phyloP scores from a whole-genome alignment of 2,113 vertebrate species.

The Laticauda laticaudata region DNA sequence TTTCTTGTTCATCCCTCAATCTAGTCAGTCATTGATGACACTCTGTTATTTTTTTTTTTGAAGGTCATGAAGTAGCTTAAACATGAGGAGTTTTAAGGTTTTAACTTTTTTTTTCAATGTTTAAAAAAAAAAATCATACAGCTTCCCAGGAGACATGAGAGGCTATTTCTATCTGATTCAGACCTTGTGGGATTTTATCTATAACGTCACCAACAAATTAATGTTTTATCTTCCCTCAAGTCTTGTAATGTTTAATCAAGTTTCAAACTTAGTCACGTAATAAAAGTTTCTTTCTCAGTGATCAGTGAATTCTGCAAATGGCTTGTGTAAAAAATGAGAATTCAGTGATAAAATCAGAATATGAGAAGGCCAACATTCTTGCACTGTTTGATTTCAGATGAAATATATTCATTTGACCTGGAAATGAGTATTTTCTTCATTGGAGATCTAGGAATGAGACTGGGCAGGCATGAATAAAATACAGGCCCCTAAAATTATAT shows the following conservation, averaged over 20 bases:
- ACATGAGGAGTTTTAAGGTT: not conserved
- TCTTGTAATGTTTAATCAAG: not conserved
- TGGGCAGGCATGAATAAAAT: not conserved
- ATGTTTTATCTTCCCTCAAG: not conserved
- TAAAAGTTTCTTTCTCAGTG: not conserved
- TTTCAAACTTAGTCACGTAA: not conserved
- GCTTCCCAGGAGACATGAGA: not conserved
- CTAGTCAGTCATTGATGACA: not conserved
- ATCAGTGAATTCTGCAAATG: not conserved
- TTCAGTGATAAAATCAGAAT: not conserved
- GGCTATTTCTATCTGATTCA: not conserved
- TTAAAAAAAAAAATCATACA: not conserved
- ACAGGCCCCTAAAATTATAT: not conserved
- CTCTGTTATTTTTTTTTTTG: not conserved
- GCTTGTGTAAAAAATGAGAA: not conserved
- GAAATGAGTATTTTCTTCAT: not conserved
- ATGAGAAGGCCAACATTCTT: no score
- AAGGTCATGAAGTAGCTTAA: not conserved
- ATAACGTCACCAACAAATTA: not conserved
- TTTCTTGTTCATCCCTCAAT: no score
- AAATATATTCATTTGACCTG: not conserved
- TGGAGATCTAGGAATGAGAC: not conserved
- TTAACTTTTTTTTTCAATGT: not conserved
- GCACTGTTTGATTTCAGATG: not conserved
- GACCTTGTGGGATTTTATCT: not conserved